These are phyloP conservation scores for Odontophorus gujanensis DNA, from an alignment of 2,113 vertebrate genomes.

Conservation along the genomic window DNA sequence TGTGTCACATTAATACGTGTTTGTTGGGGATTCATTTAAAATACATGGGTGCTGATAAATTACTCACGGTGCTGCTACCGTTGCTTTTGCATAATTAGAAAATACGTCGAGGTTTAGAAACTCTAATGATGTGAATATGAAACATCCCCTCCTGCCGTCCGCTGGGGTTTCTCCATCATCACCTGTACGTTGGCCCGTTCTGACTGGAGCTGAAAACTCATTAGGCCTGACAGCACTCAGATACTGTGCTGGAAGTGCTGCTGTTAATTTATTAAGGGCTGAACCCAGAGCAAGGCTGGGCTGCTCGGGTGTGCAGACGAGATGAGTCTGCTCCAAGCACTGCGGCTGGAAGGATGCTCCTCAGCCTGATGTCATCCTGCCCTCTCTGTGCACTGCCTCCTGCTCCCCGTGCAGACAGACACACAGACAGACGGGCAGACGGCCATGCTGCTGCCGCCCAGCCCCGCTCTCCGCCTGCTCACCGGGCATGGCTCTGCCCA, in stretches of 20 bases:
- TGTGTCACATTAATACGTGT: slow-evolving; percentile 30
- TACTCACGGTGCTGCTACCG: neutral
- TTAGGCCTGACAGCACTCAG: slow-evolving; percentile 48
- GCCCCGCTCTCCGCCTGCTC: neutral
- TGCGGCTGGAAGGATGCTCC: slow-evolving; percentile 12
- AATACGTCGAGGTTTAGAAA: slow-evolving; percentile 23
- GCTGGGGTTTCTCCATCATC: slow-evolving; percentile 36
- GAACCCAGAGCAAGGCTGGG: slow-evolving; percentile 12
- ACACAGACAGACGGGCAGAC: neutral
- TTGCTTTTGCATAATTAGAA: slow-evolving; percentile 35
- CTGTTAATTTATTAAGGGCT: slow-evolving; percentile 17
- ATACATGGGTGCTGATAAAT: slow-evolving; percentile 51
- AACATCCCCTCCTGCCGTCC: neutral
- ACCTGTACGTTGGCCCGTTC: slow-evolving; percentile 19
- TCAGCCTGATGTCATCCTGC: slow-evolving; percentile 1
- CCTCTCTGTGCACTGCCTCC: neutral
- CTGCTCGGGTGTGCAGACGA: slow-evolving; percentile 12
- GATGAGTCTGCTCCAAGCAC: neutral
- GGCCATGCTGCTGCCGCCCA: neutral
- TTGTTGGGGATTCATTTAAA: slow-evolving; percentile 46
- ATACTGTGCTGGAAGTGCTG: slow-evolving; percentile 14
- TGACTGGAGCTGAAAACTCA: slow-evolving; percentile 40
- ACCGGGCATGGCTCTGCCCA: accelerated
- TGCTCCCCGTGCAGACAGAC: neutral
- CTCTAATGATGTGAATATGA: slow-evolving; percentile 28